Percentiles rank a stretch among this genome's conserved stretches.
phyloP scores from a whole-genome alignment of 1,140 invertebrate genomes.

The Zaprionus taronus region DNA sequence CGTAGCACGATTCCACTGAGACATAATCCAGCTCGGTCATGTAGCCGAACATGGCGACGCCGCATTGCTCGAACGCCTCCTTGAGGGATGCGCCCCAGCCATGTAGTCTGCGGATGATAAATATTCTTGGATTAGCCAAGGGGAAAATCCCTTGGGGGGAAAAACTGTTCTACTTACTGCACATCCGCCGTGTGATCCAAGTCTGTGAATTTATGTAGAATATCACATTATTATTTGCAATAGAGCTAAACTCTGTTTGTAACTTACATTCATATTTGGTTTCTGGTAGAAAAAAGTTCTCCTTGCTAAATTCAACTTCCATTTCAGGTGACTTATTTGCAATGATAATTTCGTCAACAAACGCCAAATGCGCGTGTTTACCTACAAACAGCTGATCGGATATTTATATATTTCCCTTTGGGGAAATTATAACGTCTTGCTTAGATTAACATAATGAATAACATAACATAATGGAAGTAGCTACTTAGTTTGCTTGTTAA shows the following conservation, averaged over 20 bases:
- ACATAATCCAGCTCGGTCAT: constrained; percentile 97
- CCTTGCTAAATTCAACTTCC: constrained; percentile 81
- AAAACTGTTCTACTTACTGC: constrained; percentile 90
- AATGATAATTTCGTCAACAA: constrained; percentile 29
- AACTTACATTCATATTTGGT: constrained; percentile 83
- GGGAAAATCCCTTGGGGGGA: too few relatives aligned
- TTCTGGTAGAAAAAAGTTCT: constrained; percentile 76
- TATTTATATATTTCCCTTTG: background rate
- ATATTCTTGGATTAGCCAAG: background rate
- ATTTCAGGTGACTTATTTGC: constrained; percentile 39
- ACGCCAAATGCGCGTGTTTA: constrained; percentile 15
- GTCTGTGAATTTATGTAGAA: constrained; percentile 88
- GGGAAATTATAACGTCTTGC: constrained; percentile 4
- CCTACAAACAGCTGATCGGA: constrained; percentile 28
- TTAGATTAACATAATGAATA: background rate
- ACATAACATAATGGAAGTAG: background rate
- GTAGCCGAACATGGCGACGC: constrained; percentile 97
- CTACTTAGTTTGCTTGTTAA: too few relatives aligned
- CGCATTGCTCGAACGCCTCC: constrained; percentile 98
- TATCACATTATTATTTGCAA: constrained; percentile 27
- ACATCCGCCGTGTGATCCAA: constrained; percentile 99
- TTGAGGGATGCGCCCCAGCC: constrained; percentile 94
- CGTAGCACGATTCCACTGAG: constrained; percentile 90
- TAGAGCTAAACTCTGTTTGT: too few relatives aligned
- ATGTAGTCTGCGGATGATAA: constrained; percentile 88